These are phyloP conservation scores for Nannoperca obscura DNA, from an alignment of 2,797 vertebrate species.

Conservation along the genomic window DNA sequence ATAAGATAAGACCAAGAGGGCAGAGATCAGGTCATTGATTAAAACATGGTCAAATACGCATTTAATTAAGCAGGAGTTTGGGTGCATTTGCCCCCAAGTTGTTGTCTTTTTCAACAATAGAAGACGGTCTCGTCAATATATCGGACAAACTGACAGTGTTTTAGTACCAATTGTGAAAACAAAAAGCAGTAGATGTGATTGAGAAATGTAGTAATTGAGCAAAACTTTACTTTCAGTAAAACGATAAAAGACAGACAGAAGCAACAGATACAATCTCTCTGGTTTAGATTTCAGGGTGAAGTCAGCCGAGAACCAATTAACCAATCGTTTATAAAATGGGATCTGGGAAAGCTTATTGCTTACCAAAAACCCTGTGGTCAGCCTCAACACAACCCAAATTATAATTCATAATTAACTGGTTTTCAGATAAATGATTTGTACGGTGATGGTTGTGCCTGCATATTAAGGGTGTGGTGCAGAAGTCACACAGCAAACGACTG, in stretches of 20 bases:
- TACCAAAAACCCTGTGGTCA: neutral
- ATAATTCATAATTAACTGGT: constrained; percentile 3
- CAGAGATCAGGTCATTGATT: neutral
- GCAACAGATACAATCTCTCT: neutral
- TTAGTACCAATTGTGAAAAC: neutral
- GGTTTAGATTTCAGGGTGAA: neutral
- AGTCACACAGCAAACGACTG: neutral
- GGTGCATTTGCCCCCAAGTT: neutral
- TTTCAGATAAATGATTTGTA: constrained; percentile 4
- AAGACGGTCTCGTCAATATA: neutral
- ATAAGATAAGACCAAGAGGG: neutral
- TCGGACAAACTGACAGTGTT: neutral
- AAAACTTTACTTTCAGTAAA: neutral
- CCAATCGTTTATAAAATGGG: neutral
- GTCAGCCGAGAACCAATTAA: neutral
- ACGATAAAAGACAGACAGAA: neutral
- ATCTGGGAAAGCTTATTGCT: constrained; percentile 1
- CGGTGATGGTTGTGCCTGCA: neutral
- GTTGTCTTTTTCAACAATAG: neutral
- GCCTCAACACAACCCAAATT: neutral
- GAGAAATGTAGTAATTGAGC: neutral
- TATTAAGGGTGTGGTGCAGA: neutral
- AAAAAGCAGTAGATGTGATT: neutral
- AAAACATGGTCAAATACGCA: neutral
- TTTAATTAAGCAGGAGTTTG: neutral